Conservation (phyloP, 2,797 vertebrate genomes). For the Phaenicophaeus curvirostris region DNA sequence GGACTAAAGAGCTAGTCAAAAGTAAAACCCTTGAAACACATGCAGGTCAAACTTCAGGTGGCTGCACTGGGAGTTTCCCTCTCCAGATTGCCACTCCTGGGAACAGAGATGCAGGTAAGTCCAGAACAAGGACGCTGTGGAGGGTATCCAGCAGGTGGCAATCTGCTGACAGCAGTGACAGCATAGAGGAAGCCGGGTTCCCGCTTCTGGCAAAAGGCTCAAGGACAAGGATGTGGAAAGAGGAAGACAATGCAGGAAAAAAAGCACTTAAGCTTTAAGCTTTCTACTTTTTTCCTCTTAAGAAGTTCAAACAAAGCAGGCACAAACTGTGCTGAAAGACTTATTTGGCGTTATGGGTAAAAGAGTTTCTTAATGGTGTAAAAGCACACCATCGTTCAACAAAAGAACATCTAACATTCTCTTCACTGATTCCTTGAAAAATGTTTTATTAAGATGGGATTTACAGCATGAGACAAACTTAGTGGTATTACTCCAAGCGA, state of each 20-base stretch:
- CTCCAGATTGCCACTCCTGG: background rate
- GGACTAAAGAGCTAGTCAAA: background rate
- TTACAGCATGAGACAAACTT: background rate
- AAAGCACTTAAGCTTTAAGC: background rate
- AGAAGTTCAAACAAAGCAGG: background rate
- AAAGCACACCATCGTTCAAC: background rate
- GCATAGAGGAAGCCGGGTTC: background rate
- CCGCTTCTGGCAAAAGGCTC: background rate
- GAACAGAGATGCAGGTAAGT: background rate
- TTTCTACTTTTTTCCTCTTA: background rate
- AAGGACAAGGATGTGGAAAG: background rate
- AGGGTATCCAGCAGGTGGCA: slow-evolving; percentile 67
- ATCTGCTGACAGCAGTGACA: background rate
- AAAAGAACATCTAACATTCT: background rate
- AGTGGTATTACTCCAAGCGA: background rate
- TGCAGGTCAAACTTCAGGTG: fast-evolving
- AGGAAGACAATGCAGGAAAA: background rate
- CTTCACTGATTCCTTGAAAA: background rate
- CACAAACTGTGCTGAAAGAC: background rate
- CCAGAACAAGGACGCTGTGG: background rate
- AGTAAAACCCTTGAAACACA: background rate
- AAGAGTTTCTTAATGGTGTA: background rate
- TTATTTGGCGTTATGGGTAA: background rate
- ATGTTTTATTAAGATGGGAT: background rate
- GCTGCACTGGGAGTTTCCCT: background rate